Evolutionary conservation across 1,140 invertebrate species (phyloP), one percentile per base, ranked within the genome.

Genomic region (Heterodera carotae): DNA sequence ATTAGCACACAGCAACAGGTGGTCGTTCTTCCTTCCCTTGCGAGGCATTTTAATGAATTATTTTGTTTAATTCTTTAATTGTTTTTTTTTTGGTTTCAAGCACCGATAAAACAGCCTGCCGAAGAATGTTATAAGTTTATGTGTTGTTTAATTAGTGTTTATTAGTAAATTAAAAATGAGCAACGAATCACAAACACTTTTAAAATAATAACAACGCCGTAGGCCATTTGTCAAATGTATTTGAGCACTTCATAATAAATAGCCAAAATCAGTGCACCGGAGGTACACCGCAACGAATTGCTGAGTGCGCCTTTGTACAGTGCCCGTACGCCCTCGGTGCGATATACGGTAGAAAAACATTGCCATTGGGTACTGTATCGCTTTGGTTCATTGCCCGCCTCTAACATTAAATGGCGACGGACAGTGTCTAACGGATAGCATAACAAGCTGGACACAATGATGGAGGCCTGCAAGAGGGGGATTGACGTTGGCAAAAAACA

Each of bases 341-440:
- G 82, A 18, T 79, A 67, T 36, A 84, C 81, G 33, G 69, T 79
- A 33, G 36, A 67, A 70, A 75, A 87, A 33, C 81, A 86, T 43
- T 84, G 79, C 60, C 79, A 59, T 22, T 79, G 81, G 36, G 66
- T 79, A 27, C 33, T 69, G 75, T 83, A 85, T 12, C 59, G 56
- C 69, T 86, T 86, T 27, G 62, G 67, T 34, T 70, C 76, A 62
- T 77, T 78, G 3, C 83, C 85, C 8, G 83, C 62, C 48, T 85
- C 76, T 79, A 85, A 75, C 84, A 85, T 85, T 59, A 85, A 66
- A 31, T 76, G 71, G 15, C 84, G 80, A 39, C 84, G 48, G 36
- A 85, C 83, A 27, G 84, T 85, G 77, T 85, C 84, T 34, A 85
- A 66, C 3, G 84, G 84, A 69, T 85, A 86, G 70, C 83, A 84